These are phyloP conservation scores for Eupithecia pulchellata DNA, from an alignment of 2,888 invertebrate species.

Conservation along the genomic window DNA sequence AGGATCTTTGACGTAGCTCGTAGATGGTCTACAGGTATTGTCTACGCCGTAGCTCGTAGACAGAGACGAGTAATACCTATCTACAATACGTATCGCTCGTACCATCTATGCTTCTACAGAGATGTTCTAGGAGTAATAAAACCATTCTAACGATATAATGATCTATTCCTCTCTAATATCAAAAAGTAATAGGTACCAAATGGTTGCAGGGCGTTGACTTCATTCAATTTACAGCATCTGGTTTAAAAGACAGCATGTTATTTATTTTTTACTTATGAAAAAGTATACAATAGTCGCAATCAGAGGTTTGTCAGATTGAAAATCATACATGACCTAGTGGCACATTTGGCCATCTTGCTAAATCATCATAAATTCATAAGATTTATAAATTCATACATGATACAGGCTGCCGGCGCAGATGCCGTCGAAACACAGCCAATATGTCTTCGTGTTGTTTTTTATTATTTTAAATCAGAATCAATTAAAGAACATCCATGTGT, in stretches of 20 bases:
- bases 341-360: not conserved
- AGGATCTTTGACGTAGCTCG: not conserved
- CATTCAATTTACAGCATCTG: not conserved
- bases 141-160: not conserved
- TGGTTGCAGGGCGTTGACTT: not conserved
- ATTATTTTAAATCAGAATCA: not conserved
- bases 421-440: not conserved
- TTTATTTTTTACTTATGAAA: not conserved
- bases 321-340: not conserved
- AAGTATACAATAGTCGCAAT: not conserved
- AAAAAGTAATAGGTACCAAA: no score
- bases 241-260: not conserved
- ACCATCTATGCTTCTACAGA: not conserved
- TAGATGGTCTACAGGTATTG: not conserved
- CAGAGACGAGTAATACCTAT: not conserved
- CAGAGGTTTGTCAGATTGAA: not conserved
- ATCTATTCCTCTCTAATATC: no score
- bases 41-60: conserved; percentile 1
- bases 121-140: not conserved
- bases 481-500: not conserved
- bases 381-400: no score
- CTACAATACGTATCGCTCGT: no score
- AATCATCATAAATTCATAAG: no score
- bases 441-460: not conserved
- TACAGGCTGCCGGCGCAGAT: not conserved